Percentiles rank a stretch among this genome's conserved stretches.
Evolutionary conservation across 2,113 vertebrate genomes (phyloP).

Genomic region (Corythoichthys intestinalis): DNA sequence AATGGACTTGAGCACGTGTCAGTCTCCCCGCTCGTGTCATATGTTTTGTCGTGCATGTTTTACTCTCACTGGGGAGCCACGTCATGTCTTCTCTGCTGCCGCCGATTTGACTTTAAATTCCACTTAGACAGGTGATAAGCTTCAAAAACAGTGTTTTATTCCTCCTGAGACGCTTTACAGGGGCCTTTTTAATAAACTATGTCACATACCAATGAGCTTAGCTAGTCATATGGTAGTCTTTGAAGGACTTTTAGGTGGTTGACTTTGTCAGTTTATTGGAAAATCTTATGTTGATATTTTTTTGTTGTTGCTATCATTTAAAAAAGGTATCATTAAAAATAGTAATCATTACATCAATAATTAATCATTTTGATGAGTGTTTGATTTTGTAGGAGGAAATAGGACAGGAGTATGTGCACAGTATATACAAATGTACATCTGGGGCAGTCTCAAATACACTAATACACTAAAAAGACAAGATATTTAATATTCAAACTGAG

Average conservation of each 20-base stretch:
- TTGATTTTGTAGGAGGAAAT: background rate
- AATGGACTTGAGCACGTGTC: conserved; percentile 77
- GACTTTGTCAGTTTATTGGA: background rate
- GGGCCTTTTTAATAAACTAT: conserved; percentile 13
- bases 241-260: background rate
- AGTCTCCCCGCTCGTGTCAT: conserved; percentile 70
- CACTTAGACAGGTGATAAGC: conserved; percentile 40
- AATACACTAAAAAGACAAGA: no score
- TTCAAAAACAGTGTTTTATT: conserved; percentile 20
- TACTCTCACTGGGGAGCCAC: conserved; percentile 48
- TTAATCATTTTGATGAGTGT: background rate
- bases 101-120: conserved; percentile 41
- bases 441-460: no score
- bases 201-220: background rate
- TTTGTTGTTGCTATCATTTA: background rate
- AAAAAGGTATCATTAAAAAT: background rate
- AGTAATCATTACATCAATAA: background rate
- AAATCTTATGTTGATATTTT: background rate
- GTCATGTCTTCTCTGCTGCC: conserved; percentile 20
- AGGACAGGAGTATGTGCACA: no score
- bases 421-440: no score
- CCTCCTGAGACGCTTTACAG: conserved; percentile 1
- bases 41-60: conserved; percentile 69
- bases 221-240: no score
- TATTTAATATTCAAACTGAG: no score